Evolutionary conservation across 1,140 invertebrate genomes (phyloP).

Genomic region (Megathymus violae): DNA sequence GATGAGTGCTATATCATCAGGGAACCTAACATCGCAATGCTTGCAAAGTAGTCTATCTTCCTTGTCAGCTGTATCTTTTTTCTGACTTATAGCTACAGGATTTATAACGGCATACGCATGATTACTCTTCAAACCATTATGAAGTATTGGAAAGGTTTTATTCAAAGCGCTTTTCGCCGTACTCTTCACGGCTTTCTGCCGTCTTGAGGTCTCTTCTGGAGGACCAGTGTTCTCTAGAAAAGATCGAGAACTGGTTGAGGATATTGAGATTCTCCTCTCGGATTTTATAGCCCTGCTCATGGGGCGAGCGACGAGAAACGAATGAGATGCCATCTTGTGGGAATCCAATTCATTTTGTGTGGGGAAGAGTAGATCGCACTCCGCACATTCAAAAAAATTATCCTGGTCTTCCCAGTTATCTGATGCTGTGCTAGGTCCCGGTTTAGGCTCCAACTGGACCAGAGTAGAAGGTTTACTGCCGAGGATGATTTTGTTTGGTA

Average conservation of each 20-base stretch:
- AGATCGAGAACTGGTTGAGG: neutral
- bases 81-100: neutral
- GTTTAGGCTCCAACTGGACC: neutral
- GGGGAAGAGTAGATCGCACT: constrained; percentile 56
- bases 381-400: constrained; percentile 47
- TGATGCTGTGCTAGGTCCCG: neutral
- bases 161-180: constrained; percentile 30
- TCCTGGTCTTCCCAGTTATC: neutral
- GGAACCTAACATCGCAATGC: constrained; percentile 52
- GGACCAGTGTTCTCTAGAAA: neutral
- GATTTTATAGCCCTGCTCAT: constrained; percentile 11
- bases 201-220: constrained; percentile 13
- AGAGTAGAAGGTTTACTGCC: neutral
- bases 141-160: neutral
- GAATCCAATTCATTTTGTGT: constrained; percentile 54
- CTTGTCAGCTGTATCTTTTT: neutral
- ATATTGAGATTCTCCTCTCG: constrained; percentile 11
- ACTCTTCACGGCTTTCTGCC: constrained; percentile 45
- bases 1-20: constrained; percentile 43
- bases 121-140: neutral
- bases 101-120: neutral
- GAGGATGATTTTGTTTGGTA: constrained; percentile 12
- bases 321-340: constrained; percentile 56
- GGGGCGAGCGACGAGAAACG: constrained; percentile 49
- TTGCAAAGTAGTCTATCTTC: constrained; percentile 37